phyloP scores from a whole-genome alignment of 2,888 invertebrate genomes.

The Drosophila flavopinicola region DNA sequence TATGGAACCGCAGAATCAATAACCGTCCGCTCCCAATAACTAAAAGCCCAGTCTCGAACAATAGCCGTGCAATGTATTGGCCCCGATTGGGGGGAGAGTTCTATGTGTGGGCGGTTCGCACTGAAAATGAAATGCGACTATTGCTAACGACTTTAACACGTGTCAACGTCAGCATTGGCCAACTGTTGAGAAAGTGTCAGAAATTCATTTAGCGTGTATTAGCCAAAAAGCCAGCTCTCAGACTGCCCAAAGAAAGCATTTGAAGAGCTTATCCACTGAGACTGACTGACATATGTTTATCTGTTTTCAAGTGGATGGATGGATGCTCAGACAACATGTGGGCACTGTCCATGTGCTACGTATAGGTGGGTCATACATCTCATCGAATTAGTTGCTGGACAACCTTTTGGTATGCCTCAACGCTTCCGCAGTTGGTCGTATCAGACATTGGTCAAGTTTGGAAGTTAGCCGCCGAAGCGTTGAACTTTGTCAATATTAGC shows the following conservation, averaged over 20 bases:
- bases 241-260: conserved; percentile 53
- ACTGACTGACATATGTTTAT: conserved; percentile 47
- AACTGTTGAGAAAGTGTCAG: conserved; percentile 63
- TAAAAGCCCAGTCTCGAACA: conserved; percentile 31
- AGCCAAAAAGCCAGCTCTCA: conserved; percentile 28
- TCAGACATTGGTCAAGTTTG: conserved; percentile 8
- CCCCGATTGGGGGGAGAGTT: conserved; percentile 47
- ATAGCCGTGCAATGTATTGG: conserved; percentile 47
- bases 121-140: conserved; percentile 31
- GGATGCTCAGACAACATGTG: neutral
- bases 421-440: conserved; percentile 15
- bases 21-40: conserved; percentile 57
- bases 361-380: too few relatives aligned
- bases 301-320: conserved; percentile 17
- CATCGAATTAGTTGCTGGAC: conserved; percentile 20
- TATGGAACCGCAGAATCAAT: conserved; percentile 75
- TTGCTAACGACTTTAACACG: conserved; percentile 9
- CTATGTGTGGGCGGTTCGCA: conserved; percentile 18
- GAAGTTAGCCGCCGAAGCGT: conserved; percentile 20
- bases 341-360: conserved; percentile 5
- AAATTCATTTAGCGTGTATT: conserved; percentile 55
- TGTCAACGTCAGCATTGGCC: conserved; percentile 10
- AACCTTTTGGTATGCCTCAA: conserved; percentile 45
- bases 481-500: conserved; percentile 70
- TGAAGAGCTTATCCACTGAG: conserved; percentile 30